Evolutionary conservation across 2,888 invertebrate species (phyloP), one percentile per base, ranked within the genome.

Genomic region (Megastigmus dorsalis): DNA sequence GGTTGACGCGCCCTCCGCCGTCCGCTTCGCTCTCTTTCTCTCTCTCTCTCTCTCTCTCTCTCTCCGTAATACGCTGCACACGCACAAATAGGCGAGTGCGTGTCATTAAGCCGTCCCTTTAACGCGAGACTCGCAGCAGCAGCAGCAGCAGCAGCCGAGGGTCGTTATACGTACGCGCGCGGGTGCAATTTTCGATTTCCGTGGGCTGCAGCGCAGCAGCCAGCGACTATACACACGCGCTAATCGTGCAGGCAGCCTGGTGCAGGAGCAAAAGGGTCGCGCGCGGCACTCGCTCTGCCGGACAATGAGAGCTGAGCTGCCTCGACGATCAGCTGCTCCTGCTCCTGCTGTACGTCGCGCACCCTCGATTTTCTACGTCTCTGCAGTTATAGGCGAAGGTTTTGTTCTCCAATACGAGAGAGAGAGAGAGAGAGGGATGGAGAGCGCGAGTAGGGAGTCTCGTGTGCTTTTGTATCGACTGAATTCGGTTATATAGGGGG

Each of bases 201-300:
- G 36, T 41, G 36, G 43, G 26, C n/a, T n/a, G n/a, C n/a, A n/a
- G n/a, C n/a, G n/a, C n/a, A n/a, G n/a, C n/a, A n/a, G n/a, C n/a
- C n/a, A n/a, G n/a, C n/a, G n/a, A n/a, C n/a, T n/a, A n/a, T n/a
- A n/a, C n/a, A n/a, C n/a, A n/a, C 41, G 41, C 71, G 45, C 74
- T 68, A 63, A 74, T 68, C 74, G 68, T 54, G 54, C 73, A 60
- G 57, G n/a, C n/a, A n/a, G n/a, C n/a, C n/a, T n/a, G n/a, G n/a
- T n/a, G n/a, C n/a, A n/a, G n/a, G n/a, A n/a, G n/a, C n/a, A 68
- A 68, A 74, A 68, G 63, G 63, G 63, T 74, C 74, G 73, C 65
- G 38, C 45, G 7, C 54, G 6, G 73, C 65, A 30, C 45, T 9
- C 54, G 6, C 26, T 52, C 26, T 15, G 57, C 62, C 30, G 68